These are phyloP conservation scores for Ashinkailepas kermadecensis DNA, from an alignment of 2,888 invertebrate genomes.

Conservation along the genomic window DNA sequence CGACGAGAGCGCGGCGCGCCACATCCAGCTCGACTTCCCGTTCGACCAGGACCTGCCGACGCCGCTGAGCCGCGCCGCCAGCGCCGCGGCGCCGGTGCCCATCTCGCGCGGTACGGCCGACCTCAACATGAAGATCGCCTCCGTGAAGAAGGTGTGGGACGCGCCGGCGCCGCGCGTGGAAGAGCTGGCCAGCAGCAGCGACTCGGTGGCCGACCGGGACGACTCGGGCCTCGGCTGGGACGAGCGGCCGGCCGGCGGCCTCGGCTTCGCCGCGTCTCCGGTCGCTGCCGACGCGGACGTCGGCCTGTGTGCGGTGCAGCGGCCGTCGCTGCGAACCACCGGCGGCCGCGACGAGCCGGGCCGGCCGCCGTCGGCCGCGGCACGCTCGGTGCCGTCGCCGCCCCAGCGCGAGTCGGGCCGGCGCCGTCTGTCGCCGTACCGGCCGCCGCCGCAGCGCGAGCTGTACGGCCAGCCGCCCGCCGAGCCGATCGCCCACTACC, in stretches of 20 bases:
- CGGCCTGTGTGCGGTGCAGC: constrained; percentile 26
- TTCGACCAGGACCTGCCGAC: constrained; percentile 62
- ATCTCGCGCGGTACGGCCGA: constrained; percentile 49
- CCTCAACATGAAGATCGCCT: constrained; percentile 86
- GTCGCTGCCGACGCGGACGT: background rate
- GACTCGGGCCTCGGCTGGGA: constrained; percentile 12
- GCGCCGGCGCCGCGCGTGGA: constrained; percentile 31
- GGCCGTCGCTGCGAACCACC: constrained; percentile 18
- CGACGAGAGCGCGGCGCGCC: constrained; percentile 60
- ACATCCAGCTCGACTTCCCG: constrained; percentile 84
- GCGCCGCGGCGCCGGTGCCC: constrained; percentile 27
- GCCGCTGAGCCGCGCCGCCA: constrained; percentile 26
- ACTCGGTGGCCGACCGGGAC: background rate
- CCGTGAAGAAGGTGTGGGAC: constrained; percentile 68
- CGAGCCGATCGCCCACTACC: background rate
- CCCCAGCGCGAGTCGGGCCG: constrained; percentile 30
- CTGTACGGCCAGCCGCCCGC: background rate
- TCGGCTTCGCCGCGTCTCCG: background rate
- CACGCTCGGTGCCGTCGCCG: constrained; percentile 31
- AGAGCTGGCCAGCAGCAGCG: constrained; percentile 3
- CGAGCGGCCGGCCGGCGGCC: constrained; percentile 19
- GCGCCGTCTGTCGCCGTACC: constrained; percentile 30
- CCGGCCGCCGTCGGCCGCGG: background rate
- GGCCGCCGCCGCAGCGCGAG: constrained; percentile 23
- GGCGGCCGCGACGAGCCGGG: constrained; percentile 41